Conservation (phyloP, 2,797 vertebrate genomes). For the Tapera naevia region DNA sequence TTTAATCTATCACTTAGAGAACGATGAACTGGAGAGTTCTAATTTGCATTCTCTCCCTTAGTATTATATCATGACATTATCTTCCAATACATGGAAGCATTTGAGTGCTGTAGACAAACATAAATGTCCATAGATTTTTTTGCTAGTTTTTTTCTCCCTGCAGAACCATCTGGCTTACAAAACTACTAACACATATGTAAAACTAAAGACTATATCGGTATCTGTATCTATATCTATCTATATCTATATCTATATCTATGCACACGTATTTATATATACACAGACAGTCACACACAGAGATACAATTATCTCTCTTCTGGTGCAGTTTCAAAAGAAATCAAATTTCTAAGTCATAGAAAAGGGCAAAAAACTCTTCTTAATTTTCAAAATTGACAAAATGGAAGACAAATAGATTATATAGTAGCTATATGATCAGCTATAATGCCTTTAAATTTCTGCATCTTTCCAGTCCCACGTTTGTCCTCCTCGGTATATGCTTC, state of each 20-base stretch:
- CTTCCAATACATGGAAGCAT: background rate
- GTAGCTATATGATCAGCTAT: background rate
- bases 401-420: background rate
- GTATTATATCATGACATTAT: background rate
- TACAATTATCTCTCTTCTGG: background rate
- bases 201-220: background rate
- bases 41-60: background rate
- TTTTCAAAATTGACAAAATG: background rate
- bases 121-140: background rate
- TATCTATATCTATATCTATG: accelerated
- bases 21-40: background rate
- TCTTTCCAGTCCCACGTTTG: background rate
- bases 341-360: background rate
- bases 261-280: background rate
- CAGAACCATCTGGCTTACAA: background rate
- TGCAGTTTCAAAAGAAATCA: background rate
- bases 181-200: background rate
- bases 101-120: background rate
- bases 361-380: background rate
- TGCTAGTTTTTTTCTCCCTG: background rate
- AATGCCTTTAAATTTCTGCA: background rate
- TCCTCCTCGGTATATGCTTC: background rate
- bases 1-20: background rate
- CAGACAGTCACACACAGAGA: background rate
- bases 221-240: accelerated